A percentile compares a stretch with the other conserved stretches of the same genome.
These are phyloP conservation scores for Caenorhabditis latens DNA, from an alignment of 1,140 invertebrate species.

Conservation along the genomic window DNA sequence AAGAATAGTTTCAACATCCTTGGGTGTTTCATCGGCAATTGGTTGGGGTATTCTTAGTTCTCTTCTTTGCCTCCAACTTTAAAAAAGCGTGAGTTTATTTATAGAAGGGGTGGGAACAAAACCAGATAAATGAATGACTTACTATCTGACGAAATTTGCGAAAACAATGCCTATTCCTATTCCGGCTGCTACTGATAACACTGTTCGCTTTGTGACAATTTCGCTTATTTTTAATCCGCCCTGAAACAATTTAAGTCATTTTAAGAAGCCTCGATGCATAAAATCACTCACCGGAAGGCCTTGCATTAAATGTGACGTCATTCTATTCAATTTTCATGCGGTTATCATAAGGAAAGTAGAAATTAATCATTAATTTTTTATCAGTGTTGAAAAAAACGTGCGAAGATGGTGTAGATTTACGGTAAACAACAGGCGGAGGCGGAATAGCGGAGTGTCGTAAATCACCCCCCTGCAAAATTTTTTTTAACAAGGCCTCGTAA, in stretches of 20 bases:
- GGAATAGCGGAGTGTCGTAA: conserved; percentile 14
- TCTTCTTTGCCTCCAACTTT: not conserved
- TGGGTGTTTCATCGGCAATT: not conserved
- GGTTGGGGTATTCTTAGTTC: not conserved
- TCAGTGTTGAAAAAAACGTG: not conserved
- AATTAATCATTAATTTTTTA: conserved; percentile 17
- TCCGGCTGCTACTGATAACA: conserved; percentile 41
- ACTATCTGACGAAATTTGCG: conserved; percentile 41
- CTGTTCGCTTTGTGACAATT: conserved; percentile 33
- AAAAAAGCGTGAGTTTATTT: not conserved
- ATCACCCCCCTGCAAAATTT: too few species aligned
- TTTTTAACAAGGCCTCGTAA: too few species aligned
- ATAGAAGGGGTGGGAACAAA: too few species aligned
- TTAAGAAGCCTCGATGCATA: not conserved
- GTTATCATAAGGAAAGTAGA: conserved; percentile 2
- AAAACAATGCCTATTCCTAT: conserved; percentile 42
- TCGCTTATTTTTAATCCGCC: conserved; percentile 6
- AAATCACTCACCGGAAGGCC: not conserved
- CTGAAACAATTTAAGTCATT: conserved; percentile 14
- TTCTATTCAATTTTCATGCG: not conserved
- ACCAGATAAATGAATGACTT: not conserved
- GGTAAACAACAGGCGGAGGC: not conserved
- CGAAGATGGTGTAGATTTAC: not conserved
- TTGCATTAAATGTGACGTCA: conserved; percentile 28
- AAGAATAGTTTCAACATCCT: not conserved